These are phyloP conservation scores for Sphecodes monilicornis DNA, from an alignment of 2,888 invertebrate genomes.

Conservation along the genomic window DNA sequence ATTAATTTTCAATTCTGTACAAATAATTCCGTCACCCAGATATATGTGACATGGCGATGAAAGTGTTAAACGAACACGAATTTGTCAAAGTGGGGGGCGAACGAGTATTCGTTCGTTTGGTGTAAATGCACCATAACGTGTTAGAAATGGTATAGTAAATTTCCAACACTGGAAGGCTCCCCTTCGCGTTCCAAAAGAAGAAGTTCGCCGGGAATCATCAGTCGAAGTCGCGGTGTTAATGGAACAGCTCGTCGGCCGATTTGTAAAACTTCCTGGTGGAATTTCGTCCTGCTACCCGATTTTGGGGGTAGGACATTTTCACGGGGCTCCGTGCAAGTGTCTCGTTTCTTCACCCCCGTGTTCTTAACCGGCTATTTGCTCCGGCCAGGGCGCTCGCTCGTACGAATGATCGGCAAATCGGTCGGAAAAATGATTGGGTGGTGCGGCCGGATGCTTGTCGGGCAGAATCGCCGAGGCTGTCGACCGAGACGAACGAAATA, in stretches of 20 bases:
- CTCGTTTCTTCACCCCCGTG: slow-evolving; percentile 51
- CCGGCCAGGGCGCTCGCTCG: slow-evolving; percentile 48
- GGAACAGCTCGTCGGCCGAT: not conserved
- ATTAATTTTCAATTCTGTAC: too few relatives aligned
- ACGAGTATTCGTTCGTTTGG: too few relatives aligned
- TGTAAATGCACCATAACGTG: too few relatives aligned
- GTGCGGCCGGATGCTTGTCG: slow-evolving; percentile 34
- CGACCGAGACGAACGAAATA: slow-evolving; percentile 43
- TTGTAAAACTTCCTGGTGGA: slow-evolving; percentile 30
- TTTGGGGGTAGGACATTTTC: slow-evolving; percentile 60
- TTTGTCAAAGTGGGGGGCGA: too few relatives aligned
- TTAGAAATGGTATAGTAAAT: not conserved
- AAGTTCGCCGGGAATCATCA: not conserved
- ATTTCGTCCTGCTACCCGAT: not conserved
- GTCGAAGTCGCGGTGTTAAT: slow-evolving; percentile 11
- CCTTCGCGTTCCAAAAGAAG: not conserved
- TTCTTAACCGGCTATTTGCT: slow-evolving; percentile 34
- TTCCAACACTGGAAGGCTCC: not conserved
- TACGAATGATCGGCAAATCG: slow-evolving; percentile 68
- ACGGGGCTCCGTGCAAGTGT: slow-evolving; percentile 68
- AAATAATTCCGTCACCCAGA: too few relatives aligned
- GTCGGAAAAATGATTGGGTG: slow-evolving; percentile 66
- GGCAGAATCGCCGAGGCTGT: slow-evolving; percentile 33
- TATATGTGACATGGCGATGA: too few relatives aligned
- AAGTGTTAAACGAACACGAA: too few relatives aligned